phyloP scores from a whole-genome alignment of 2,888 invertebrate genomes.

The Neoascia interrupta region DNA sequence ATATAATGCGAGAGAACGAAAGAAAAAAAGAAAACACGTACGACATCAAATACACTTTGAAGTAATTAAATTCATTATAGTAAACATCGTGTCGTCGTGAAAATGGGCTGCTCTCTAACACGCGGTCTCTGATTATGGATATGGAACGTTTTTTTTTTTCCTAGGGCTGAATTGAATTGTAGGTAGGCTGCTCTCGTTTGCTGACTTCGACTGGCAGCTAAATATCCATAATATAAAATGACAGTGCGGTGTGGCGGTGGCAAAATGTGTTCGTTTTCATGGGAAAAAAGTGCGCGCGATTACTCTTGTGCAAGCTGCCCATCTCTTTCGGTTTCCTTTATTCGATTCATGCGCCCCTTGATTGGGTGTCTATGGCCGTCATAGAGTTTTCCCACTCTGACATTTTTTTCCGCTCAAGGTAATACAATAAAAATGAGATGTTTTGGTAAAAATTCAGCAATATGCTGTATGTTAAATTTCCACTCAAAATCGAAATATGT shows the following conservation, averaged over 20 bases:
- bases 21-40: conserved; percentile 59
- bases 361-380: conserved; percentile 4
- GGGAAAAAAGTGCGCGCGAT: conserved; percentile 48
- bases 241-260: conserved; percentile 43
- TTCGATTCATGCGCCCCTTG: neutral
- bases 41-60: conserved; percentile 68
- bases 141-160: conserved; percentile 63
- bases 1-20: conserved; percentile 58
- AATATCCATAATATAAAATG: conserved; percentile 54
- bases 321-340: conserved; percentile 18
- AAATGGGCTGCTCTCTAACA: conserved; percentile 64
- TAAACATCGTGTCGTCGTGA: conserved; percentile 64
- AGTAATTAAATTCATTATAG: conserved; percentile 70
- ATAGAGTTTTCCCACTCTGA: neutral
- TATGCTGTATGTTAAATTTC: conserved; percentile 7
- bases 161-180: conserved; percentile 59
- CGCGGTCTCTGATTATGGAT: conserved; percentile 69
- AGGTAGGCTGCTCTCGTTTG: conserved; percentile 58
- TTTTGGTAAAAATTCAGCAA: conserved; percentile 54
- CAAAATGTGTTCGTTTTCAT: conserved; percentile 30
- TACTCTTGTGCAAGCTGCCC: conserved; percentile 11
- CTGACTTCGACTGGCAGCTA: conserved; percentile 65
- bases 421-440: conserved; percentile 2
- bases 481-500: conserved; percentile 5
- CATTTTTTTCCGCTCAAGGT: conserved; percentile 6